Evolutionary conservation across 2,113 vertebrate genomes (phyloP).

Genomic region (Anguilla japonica): DNA sequence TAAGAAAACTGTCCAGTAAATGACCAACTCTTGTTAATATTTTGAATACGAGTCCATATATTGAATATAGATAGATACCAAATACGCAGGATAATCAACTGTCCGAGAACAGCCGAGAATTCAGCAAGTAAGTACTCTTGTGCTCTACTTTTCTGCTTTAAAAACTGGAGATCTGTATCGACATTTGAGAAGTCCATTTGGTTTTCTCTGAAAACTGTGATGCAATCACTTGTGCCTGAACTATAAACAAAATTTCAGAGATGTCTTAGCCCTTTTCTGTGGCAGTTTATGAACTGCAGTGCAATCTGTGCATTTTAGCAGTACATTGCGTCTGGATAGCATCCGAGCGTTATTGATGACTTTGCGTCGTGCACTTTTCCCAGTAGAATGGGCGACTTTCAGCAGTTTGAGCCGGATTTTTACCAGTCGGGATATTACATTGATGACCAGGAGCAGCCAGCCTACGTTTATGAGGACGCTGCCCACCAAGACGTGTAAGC

Average conservation of each 20-base stretch:
- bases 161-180: no score
- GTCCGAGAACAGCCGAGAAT: background rate
- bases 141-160: background rate
- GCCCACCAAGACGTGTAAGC: slow-evolving; percentile 49
- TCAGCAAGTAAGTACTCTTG: background rate
- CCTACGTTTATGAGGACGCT: slow-evolving; percentile 39
- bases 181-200: no score
- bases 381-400: slow-evolving; percentile 76
- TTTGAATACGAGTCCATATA: background rate
- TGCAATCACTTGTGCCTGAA: no score
- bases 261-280: background rate
- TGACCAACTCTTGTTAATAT: background rate
- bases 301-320: background rate
- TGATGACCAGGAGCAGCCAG: slow-evolving; percentile 67
- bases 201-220: no score
- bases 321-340: background rate
- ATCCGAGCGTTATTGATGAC: background rate
- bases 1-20: background rate
- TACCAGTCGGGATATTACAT: slow-evolving; percentile 82
- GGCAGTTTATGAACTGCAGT: background rate
- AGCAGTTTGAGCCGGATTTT: slow-evolving; percentile 77
- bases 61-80: background rate
- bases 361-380: background rate
- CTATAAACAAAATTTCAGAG: no score
- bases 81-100: background rate